Evolutionary conservation across 2,113 vertebrate genomes (phyloP).

Genomic region (Erinaceus europaeus): DNA sequence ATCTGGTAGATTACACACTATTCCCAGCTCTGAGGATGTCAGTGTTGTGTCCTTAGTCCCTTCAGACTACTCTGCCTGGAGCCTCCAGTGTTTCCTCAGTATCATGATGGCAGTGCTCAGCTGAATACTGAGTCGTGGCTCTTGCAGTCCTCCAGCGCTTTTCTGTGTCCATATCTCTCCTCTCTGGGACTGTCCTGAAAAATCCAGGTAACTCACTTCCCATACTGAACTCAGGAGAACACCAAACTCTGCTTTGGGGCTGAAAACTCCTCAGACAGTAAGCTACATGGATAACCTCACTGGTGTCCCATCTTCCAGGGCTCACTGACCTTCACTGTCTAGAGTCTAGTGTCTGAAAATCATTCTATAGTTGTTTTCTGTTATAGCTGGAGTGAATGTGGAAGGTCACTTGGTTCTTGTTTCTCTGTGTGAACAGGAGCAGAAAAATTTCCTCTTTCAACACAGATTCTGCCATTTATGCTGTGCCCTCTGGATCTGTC

Average conservation of each 20-base stretch:
- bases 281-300: not conserved
- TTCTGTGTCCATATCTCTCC: not conserved
- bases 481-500: not conserved
- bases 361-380: no score
- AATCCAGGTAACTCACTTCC: no score
- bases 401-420: rapidly evolving
- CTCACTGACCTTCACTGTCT: not conserved
- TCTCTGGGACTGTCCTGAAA: not conserved
- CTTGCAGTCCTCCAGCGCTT: not conserved
- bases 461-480: not conserved
- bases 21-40: rapidly evolving
- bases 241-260: not conserved
- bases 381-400: no score
- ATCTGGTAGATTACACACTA: rapidly evolving
- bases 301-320: not conserved
- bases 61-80: rapidly evolving
- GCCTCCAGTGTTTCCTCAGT: not conserved
- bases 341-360: not conserved
- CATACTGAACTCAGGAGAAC: not conserved
- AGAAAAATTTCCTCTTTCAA: not conserved
- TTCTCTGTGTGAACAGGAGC: no score
- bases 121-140: no score
- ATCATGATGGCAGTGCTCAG: rapidly evolving
- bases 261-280: not conserved
- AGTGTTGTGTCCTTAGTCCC: rapidly evolving